phyloP scores from a whole-genome alignment of 2,113 vertebrate genomes.

The Notothenia coriiceps region DNA sequence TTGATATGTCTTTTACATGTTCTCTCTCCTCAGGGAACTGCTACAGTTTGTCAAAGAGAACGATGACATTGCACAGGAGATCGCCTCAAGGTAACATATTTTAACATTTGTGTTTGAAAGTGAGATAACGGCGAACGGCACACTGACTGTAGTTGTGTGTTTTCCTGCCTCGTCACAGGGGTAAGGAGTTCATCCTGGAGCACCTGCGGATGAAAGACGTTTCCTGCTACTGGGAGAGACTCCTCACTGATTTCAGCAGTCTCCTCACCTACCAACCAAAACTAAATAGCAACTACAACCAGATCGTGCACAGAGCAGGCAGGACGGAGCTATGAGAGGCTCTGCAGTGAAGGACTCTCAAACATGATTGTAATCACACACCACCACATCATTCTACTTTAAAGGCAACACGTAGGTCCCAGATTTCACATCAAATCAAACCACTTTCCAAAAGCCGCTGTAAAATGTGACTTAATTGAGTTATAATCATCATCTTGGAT shows the following conservation, averaged over 20 bases:
- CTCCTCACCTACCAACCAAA: constrained; percentile 90
- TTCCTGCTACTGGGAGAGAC: constrained; percentile 94
- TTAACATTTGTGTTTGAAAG: neutral
- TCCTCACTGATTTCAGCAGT: constrained; percentile 89
- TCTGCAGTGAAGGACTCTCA: constrained; percentile 3
- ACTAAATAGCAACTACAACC: constrained; percentile 83
- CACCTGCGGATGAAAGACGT: constrained; percentile 93
- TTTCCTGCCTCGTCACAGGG: constrained; percentile 80
- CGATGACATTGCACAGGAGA: constrained; percentile 89
- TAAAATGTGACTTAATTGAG: neutral
- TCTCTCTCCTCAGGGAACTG: constrained; percentile 86
- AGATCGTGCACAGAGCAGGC: constrained; percentile 81
- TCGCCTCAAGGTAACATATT: constrained; percentile 87
- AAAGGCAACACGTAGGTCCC: too few species aligned
- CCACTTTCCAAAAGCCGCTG: neutral
- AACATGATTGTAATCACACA: constrained; percentile 35
- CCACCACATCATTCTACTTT: neutral
- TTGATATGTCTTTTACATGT: neutral
- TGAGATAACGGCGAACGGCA: neutral
- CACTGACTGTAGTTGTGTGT: constrained; percentile 7
- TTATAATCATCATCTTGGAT: neutral
- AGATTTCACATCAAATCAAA: neutral
- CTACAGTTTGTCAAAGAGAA: constrained; percentile 94
- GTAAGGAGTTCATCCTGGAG: constrained; percentile 89
- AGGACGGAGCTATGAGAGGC: constrained; percentile 89